Evolutionary conservation across 2,113 vertebrate genomes (phyloP).

Genomic region (Brienomyrus longianalis): DNA sequence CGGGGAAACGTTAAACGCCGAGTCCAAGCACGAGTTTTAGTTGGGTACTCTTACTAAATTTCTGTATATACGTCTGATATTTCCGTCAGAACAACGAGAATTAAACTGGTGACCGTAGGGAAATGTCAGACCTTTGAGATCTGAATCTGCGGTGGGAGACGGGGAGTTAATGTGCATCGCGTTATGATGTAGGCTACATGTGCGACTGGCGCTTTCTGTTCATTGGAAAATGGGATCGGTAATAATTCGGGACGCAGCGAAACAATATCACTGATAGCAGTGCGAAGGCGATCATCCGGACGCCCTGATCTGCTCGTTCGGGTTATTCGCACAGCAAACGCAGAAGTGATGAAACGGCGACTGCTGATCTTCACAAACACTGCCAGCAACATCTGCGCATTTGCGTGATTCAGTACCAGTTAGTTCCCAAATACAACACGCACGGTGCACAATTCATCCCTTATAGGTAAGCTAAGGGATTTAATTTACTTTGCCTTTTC

Average conservation of each 20-base stretch:
- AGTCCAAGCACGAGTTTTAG: constrained; percentile 37
- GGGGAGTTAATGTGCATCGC: constrained; percentile 64
- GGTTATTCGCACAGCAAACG: background rate
- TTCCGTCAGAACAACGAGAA: constrained; percentile 98
- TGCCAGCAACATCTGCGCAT: background rate
- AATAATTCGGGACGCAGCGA: background rate
- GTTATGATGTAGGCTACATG: constrained; percentile 38
- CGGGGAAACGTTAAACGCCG: background rate
- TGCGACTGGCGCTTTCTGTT: background rate
- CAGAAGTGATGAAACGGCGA: background rate
- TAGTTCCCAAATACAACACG: background rate
- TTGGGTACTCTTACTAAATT: constrained; percentile 76
- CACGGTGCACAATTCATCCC: background rate
- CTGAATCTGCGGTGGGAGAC: constrained; percentile 41
- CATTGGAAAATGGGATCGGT: background rate
- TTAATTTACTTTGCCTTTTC: background rate
- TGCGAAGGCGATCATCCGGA: background rate
- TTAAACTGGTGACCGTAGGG: constrained; percentile 91
- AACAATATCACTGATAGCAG: background rate
- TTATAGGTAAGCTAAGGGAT: background rate
- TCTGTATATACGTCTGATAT: constrained; percentile 71
- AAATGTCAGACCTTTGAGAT: constrained; percentile 83
- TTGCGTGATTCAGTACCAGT: background rate
- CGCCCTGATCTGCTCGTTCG: background rate
- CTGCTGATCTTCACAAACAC: background rate